These are phyloP conservation scores for Megathymus violae DNA, from an alignment of 1,140 invertebrate genomes.

Conservation along the genomic window DNA sequence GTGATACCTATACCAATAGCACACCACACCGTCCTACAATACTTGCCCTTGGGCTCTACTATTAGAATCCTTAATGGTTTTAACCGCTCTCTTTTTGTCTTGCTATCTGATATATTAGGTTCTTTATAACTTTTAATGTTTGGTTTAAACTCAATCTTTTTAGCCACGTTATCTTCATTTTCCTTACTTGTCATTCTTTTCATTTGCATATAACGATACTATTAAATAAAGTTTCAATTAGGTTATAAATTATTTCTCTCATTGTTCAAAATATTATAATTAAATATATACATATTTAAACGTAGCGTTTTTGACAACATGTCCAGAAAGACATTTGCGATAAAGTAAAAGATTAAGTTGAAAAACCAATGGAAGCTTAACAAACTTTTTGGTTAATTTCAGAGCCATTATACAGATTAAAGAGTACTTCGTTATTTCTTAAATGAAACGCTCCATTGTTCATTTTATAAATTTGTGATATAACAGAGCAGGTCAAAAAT, in stretches of 20 bases:
- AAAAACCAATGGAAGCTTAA: too few species aligned
- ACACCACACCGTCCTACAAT: constrained; percentile 47
- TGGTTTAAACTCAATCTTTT: neutral
- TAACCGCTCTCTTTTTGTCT: constrained; percentile 3
- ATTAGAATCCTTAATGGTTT: constrained; percentile 46
- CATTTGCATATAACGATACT: neutral
- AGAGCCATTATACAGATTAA: too few species aligned
- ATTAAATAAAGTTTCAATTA: neutral
- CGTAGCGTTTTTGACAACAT: too few species aligned
- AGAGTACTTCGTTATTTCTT: too few species aligned
- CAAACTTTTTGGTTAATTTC: too few species aligned
- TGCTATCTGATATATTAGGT: constrained; percentile 1
- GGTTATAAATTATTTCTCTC: neutral
- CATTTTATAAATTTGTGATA: too few species aligned
- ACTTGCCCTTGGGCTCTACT: constrained; percentile 45
- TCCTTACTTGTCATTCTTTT: constrained; percentile 18
- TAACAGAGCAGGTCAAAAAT: too few species aligned
- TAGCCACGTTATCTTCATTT: neutral
- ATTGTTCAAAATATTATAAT: constrained; percentile 2
- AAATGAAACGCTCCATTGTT: too few species aligned
- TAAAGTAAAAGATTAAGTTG: too few species aligned
- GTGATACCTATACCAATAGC: constrained; percentile 41
- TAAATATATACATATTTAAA: neutral
- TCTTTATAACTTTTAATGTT: constrained; percentile 1
- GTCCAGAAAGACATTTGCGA: too few species aligned